These are phyloP conservation scores for Machaerirhynchus nigripectus DNA, from an alignment of 2,113 vertebrate species.

Conservation along the genomic window DNA sequence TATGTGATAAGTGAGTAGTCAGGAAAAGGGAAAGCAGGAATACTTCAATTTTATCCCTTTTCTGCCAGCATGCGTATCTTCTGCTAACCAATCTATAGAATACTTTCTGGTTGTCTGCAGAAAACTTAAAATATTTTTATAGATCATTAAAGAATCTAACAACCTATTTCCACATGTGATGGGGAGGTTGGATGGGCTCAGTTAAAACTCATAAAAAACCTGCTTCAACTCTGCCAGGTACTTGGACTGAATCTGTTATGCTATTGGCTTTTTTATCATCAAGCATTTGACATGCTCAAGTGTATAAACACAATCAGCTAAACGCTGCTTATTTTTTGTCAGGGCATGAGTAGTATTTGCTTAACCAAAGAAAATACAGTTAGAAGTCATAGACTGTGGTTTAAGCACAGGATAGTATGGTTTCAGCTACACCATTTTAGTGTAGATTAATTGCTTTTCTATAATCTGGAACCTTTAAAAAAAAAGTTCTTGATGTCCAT, in stretches of 20 bases:
- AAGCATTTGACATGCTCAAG: background rate
- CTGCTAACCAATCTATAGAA: background rate
- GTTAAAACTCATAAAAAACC: background rate
- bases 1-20: background rate
- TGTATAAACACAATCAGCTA: background rate
- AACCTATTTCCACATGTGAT: background rate
- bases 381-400: background rate
- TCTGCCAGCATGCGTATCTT: background rate
- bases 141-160: background rate
- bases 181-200: background rate
- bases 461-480: background rate
- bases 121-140: background rate
- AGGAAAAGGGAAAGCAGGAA: background rate
- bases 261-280: background rate
- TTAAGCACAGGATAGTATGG: background rate
- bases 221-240: background rate
- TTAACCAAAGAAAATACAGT: background rate
- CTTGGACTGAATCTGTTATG: background rate
- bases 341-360: background rate
- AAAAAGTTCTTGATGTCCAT: background rate
- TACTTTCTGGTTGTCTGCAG: background rate
- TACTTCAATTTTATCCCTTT: background rate
- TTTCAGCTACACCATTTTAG: background rate
- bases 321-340: background rate
- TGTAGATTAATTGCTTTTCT: background rate